Percentiles rank a stretch among this genome's conserved stretches.
Conservation (phyloP, 1,140 invertebrate genomes). For the Hypsibius dujardini region DNA sequence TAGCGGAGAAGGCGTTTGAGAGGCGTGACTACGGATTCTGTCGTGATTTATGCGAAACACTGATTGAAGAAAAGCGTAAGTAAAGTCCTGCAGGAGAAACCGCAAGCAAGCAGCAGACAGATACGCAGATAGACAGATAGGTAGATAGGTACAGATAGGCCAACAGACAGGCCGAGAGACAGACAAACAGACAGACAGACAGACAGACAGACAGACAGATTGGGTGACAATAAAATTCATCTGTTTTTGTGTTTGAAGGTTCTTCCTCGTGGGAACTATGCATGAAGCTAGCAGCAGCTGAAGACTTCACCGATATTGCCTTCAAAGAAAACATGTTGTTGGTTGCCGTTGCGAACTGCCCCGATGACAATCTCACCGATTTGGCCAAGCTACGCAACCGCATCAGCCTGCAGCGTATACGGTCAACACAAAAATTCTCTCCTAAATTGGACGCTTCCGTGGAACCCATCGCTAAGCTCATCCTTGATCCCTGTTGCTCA, state of each 20-base stretch:
- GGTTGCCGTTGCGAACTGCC: not conserved
- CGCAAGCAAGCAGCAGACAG: no score
- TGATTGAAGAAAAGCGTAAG: slow-evolving; percentile 1
- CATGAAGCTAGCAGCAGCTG: not conserved
- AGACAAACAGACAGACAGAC: no score
- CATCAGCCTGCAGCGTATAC: no score
- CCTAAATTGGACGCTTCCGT: not conserved
- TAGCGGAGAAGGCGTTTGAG: slow-evolving; percentile 10
- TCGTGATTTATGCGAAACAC: not conserved
- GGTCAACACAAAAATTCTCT: no score
- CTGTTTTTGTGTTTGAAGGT: no score
- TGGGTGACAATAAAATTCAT: no score
- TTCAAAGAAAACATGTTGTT: not conserved
- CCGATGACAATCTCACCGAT: not conserved
- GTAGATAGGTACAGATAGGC: no score
- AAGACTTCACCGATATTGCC: not conserved
- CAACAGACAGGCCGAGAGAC: no score
- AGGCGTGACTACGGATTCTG: not conserved
- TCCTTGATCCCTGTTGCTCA: not conserved
- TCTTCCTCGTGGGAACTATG: slow-evolving; percentile 2
- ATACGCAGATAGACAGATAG: no score
- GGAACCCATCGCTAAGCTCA: slow-evolving; percentile 1
- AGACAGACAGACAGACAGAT: no score
- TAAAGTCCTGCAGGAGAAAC: no score
- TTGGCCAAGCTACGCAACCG: no score